Evolutionary conservation across 2,113 vertebrate species (phyloP), one percentile per base, ranked within the genome.

Genomic region (Toxostoma redivivum): DNA sequence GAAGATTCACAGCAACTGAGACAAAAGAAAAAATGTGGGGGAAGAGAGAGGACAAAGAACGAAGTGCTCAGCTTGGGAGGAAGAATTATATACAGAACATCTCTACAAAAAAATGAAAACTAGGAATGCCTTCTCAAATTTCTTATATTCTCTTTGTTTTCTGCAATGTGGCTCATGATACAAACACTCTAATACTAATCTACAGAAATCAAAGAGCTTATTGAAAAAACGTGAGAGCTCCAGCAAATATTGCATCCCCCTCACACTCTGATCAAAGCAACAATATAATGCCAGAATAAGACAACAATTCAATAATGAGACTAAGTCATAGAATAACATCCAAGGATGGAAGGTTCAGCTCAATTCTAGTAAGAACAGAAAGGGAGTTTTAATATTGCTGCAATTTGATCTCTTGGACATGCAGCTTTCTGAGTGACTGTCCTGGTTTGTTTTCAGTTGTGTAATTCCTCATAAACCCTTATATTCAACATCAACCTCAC

Each of bases 191-290:
- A 74, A 65, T 81, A 54, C 28, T 70, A 15, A 45, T 57, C 51
- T 51, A 54, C 6, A 76, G 37, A 93, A 94, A 92, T 92, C 91
- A 90, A 90, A 87, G 44, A 17, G 6, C 24, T 88, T 74, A 67
- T 23, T 87, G 33, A 47, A 81, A 93, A 94, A 78, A 84, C 2
- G 45, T 35, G 78, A 89, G 47, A 73, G 15, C 60, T 79, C 38
- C 57, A 54, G 35, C 11, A 91, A 71, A 60, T 87, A 85, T 24
- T 25, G 35, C 47, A 74, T 37, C 20, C 31, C 18, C 5, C 28
- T 95, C 73, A 71, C 60, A 64, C 9, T 94, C 71, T 90, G 78
- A 94, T 93, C 92, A 93, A 96, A 94, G 70, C 61, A 87, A 86
- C 89, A 81, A 37, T 78, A 64, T 33, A 71, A 71, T 84, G 69